phyloP scores from a whole-genome alignment of 2,888 invertebrate genomes.

The Euproctis similis region DNA sequence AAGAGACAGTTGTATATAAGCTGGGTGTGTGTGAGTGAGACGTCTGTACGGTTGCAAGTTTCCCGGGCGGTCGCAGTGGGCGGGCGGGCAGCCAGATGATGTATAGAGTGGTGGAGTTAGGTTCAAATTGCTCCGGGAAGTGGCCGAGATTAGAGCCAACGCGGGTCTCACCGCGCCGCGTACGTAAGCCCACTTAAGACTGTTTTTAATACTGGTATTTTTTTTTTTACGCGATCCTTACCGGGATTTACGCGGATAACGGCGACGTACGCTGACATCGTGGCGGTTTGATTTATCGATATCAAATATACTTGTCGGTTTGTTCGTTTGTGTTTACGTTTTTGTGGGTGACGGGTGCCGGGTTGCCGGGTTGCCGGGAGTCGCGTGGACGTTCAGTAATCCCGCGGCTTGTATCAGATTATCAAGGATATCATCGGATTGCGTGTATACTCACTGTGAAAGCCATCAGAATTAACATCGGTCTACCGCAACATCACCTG shows the following conservation, averaged over 20 bases:
- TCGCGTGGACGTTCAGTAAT: constrained; percentile 64
- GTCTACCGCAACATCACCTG: constrained; percentile 19
- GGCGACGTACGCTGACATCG: constrained; percentile 69
- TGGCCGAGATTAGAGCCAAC: constrained; percentile 82
- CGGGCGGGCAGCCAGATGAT: constrained; percentile 76
- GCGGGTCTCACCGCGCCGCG: constrained; percentile 79
- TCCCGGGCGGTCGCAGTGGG: constrained; percentile 61
- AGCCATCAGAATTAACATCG: constrained; percentile 39
- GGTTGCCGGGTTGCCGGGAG: constrained; percentile 33
- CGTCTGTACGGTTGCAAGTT: constrained; percentile 39
- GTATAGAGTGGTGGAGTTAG: constrained; percentile 85
- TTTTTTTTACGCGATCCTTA: constrained; percentile 76
- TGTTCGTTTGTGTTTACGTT: constrained; percentile 72
- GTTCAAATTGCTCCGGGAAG: constrained; percentile 85
- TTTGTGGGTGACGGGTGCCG: constrained; percentile 62
- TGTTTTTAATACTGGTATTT: constrained; percentile 83
- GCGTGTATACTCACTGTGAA: constrained; percentile 58
- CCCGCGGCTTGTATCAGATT: constrained; percentile 69
- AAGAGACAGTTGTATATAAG: constrained; percentile 30
- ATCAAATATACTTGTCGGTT: constrained; percentile 65
- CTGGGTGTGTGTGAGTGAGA: constrained; percentile 37
- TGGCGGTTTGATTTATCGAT: constrained; percentile 75
- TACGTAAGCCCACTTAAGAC: constrained; percentile 82
- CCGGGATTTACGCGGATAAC: constrained; percentile 76
- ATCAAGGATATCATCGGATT: constrained; percentile 70